These are phyloP conservation scores for Ernsta delagoae DNA, from an alignment of 2,888 invertebrate genomes.

Conservation along the genomic window DNA sequence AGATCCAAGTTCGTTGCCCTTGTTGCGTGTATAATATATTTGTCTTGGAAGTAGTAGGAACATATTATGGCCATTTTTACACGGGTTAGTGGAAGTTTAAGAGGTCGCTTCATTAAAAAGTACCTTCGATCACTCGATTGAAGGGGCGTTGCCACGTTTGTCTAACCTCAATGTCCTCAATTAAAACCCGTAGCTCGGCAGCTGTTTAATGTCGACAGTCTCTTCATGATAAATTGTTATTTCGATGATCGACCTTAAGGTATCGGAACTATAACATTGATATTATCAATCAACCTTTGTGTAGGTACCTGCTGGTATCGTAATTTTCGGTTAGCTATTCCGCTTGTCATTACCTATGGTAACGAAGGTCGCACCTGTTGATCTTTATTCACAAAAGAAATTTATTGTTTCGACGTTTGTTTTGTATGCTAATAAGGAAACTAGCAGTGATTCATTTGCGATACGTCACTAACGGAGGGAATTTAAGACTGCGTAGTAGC, in stretches of 20 bases:
- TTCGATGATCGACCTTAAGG: constrained; percentile 17
- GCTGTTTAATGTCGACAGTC: not conserved
- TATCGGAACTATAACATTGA: constrained; percentile 14
- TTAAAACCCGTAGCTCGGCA: not conserved
- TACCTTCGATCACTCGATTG: too few relatives aligned
- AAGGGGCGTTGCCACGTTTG: not conserved
- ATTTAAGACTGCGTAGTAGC: constrained; percentile 23
- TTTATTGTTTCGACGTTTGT: constrained; percentile 27
- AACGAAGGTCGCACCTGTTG: constrained; percentile 26
- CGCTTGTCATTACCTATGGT: constrained; percentile 12
- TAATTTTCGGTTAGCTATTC: constrained; percentile 21
- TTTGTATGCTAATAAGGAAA: constrained; percentile 33
- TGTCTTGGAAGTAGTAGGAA: too few relatives aligned
- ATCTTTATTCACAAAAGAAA: constrained; percentile 27
- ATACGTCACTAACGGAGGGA: constrained; percentile 1
- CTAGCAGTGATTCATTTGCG: constrained; percentile 18
- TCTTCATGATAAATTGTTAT: not conserved
- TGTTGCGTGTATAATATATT: too few relatives aligned
- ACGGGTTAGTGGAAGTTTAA: not conserved
- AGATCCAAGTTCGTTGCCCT: too few relatives aligned
- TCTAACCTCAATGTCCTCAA: constrained; percentile 4
- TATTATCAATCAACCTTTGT: constrained; percentile 23
- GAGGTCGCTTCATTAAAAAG: too few relatives aligned
- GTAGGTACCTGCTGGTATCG: not conserved
- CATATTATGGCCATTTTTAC: not conserved